These are phyloP conservation scores for Rotaria magnacalcarata DNA, from an alignment of 2,888 invertebrate species.

Conservation along the genomic window DNA sequence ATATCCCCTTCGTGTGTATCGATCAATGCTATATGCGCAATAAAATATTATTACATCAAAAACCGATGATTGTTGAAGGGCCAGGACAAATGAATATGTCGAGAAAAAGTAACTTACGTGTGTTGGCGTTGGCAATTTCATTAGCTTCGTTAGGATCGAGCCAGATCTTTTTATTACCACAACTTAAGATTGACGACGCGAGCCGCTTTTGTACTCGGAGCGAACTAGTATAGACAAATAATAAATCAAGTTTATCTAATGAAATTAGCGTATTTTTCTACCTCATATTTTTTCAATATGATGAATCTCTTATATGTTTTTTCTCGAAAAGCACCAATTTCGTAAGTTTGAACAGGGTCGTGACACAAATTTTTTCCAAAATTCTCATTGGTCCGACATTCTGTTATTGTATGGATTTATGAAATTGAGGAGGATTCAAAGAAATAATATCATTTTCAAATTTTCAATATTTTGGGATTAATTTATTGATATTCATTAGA, in stretches of 20 bases:
- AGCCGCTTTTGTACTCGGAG: slow-evolving; percentile 96
- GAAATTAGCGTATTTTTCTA: neutral
- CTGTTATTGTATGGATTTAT: neutral
- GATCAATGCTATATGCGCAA: slow-evolving; percentile 10
- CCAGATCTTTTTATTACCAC: slow-evolving; percentile 99
- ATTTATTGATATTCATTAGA: neutral
- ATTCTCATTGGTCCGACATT: slow-evolving; percentile 2
- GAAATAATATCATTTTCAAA: neutral
- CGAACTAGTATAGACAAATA: slow-evolving; percentile 66
- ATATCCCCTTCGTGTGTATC: slow-evolving; percentile 34
- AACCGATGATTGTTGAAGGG: slow-evolving; percentile 35
- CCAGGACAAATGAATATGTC: neutral
- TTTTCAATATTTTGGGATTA: neutral
- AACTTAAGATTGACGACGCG: slow-evolving; percentile 96
- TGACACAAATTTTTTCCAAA: neutral
- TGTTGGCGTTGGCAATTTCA: slow-evolving; percentile 98
- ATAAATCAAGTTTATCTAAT: neutral
- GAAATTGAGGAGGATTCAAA: neutral
- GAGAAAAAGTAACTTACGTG: slow-evolving; percentile 70
- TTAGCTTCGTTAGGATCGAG: slow-evolving; percentile 99
- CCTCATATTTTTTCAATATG: slow-evolving; percentile 18
- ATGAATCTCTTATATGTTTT: neutral
- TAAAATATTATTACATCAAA: neutral
- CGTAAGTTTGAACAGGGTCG: slow-evolving; percentile 19
- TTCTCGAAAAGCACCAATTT: slow-evolving; percentile 26